These are phyloP conservation scores for Tipula lateralis DNA, from an alignment of 2,888 invertebrate genomes.

Conservation along the genomic window DNA sequence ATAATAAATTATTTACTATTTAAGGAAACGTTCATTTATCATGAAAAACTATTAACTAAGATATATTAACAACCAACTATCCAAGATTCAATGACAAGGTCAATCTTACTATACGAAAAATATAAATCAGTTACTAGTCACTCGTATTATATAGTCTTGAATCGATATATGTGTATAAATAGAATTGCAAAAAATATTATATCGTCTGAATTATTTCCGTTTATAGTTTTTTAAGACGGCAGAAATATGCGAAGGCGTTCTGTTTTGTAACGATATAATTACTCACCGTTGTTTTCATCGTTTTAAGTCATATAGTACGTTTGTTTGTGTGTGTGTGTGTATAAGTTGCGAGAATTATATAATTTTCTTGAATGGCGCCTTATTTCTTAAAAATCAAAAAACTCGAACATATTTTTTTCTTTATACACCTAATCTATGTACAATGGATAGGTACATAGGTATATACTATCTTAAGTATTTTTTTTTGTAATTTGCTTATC, in stretches of 20 bases:
- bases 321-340: too few relatives aligned
- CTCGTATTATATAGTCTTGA: too few relatives aligned
- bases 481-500: too few relatives aligned
- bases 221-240: neutral
- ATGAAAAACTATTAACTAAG: neutral
- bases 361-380: neutral
- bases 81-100: neutral
- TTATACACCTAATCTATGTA: too few relatives aligned
- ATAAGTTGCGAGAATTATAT: neutral
- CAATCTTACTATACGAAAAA: neutral
- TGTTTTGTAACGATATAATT: neutral
- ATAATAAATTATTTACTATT: neutral
- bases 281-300: neutral
- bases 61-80: neutral
- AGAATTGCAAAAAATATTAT: neutral
- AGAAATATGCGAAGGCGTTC: neutral
- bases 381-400: neutral
- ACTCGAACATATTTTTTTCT: too few relatives aligned
- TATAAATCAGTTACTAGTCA: neutral
- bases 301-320: neutral
- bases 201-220: neutral
- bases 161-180: too few relatives aligned
- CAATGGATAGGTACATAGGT: too few relatives aligned
- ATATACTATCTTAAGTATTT: too few relatives aligned
- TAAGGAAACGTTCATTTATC: neutral